Percentiles rank a stretch among this genome's conserved stretches.
Conservation (phyloP, 2,113 vertebrate species). For the Xerus inauris region DNA sequence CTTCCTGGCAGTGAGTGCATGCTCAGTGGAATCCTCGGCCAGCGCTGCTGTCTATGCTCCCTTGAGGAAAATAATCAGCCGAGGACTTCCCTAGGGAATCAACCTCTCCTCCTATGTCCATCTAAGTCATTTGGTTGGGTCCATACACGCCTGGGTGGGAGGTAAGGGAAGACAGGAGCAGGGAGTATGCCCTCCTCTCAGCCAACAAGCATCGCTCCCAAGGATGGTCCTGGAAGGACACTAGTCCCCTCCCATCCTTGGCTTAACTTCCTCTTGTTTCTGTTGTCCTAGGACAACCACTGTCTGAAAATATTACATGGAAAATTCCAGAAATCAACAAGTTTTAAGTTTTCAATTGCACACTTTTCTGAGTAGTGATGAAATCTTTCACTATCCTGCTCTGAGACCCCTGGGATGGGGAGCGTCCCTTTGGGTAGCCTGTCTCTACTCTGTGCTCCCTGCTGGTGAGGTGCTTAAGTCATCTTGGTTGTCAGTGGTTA, state of each 20-base stretch:
- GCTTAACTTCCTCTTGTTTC: neutral
- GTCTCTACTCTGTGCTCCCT: neutral
- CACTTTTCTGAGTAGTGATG: no score
- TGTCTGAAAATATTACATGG: neutral
- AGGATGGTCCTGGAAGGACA: neutral
- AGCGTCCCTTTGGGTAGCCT: neutral
- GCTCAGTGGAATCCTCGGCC: rapidly evolving
- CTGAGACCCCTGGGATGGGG: neutral
- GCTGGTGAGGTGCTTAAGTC: neutral
- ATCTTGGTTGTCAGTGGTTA: neutral
- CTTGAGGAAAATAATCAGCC: neutral
- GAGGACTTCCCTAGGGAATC: neutral
- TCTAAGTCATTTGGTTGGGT: no score
- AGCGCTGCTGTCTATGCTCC: neutral
- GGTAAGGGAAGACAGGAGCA: neutral
- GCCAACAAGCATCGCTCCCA: no score
- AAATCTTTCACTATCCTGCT: neutral
- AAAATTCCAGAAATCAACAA: neutral
- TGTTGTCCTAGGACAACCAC: neutral
- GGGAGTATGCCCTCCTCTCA: neutral
- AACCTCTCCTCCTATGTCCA: no score
- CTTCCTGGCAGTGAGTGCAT: neutral
- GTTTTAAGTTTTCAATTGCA: neutral
- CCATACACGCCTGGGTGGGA: no score
- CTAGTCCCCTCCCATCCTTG: neutral